Base-by-base conservation (phyloP, 2,888 invertebrate species). In the Callyntrura sp. region DNA sequence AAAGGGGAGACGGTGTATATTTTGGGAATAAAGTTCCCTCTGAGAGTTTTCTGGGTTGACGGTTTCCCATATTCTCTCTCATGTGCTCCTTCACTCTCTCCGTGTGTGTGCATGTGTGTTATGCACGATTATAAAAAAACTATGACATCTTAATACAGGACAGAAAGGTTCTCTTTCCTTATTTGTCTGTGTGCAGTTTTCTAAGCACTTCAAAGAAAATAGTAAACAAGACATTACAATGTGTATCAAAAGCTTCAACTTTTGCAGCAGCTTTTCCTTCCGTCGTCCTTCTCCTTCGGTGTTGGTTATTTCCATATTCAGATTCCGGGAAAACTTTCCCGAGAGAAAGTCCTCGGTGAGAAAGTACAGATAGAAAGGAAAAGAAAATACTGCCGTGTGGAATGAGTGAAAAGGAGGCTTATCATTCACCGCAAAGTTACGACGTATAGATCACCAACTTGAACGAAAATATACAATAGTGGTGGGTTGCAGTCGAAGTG, bases 11-110 rank as follows among this genome's bases (percentile, higher is more conserved):
- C 45, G 60, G 85, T 62, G 62, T 25, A 76, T 25, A 88, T 83
- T 82, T 83, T 70, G 82, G 82, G 88, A 83, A 83, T 83, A 83
- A 20, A 35, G 65, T 88, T 88, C 45, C 88, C 83, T 62, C 83
- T 20, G 83, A 83, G 83, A 88, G 45, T 88, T 88, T 86, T 35
- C 28, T 57, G 70, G 68, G 70, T 82, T 87, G 48, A 73, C 73
- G 45, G 73, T 73, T 73, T 73, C n/a, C 73, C 60, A 35, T 23
- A 70, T 70, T 73, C 48, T 73, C 73, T 70, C 68, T 43, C 9
- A 1, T 70, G 23, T 25, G 17, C 68, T 43, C 9, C 8, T 17
- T n/a, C 12, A 20, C 20, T 70, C 14, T n/a, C 45, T 45, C n/a
- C 68, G 8, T n/a, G 25, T 43, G 68, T 35, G 35, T 35, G 35